phyloP scores from a whole-genome alignment of 2,888 invertebrate genomes.

The Hypolimnas misippus region DNA sequence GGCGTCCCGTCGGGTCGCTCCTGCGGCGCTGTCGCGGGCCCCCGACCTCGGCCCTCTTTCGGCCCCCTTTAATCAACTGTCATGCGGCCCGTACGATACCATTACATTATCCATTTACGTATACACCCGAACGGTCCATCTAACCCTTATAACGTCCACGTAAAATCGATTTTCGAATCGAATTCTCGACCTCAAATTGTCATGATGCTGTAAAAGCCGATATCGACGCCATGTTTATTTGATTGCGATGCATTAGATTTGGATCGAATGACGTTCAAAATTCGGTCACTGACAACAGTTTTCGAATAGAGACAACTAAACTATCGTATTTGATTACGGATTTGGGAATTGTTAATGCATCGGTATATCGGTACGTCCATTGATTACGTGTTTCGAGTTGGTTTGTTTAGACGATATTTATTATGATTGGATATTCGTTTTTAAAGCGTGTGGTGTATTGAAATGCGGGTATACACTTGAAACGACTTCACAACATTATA shows the following conservation, averaged over 20 bases:
- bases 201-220: conserved; percentile 42
- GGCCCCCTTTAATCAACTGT: conserved; percentile 84
- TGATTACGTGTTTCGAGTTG: conserved; percentile 1
- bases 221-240: conserved; percentile 71
- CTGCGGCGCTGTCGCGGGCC: conserved; percentile 80
- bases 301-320: conserved; percentile 40
- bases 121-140: conserved; percentile 29
- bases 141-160: conserved; percentile 35
- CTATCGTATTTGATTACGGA: conserved; percentile 34
- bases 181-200: conserved; percentile 46
- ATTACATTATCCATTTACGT: conserved; percentile 51
- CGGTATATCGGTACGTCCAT: conserved; percentile 10
- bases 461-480: conserved; percentile 7
- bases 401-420: conserved; percentile 14
- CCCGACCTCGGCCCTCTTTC: conserved; percentile 78
- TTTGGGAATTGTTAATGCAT: conserved; percentile 23
- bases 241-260: conserved; percentile 71
- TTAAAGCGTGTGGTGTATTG: not conserved
- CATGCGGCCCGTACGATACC: conserved; percentile 72
- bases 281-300: conserved; percentile 48
- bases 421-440: conserved; percentile 15
- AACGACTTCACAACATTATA: conserved; percentile 39
- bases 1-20: conserved; percentile 73
- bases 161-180: conserved; percentile 29
- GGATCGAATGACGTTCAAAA: conserved; percentile 63